Base-by-base conservation (phyloP, 2,797 vertebrate species). In the Calcarius lapponicus region DNA sequence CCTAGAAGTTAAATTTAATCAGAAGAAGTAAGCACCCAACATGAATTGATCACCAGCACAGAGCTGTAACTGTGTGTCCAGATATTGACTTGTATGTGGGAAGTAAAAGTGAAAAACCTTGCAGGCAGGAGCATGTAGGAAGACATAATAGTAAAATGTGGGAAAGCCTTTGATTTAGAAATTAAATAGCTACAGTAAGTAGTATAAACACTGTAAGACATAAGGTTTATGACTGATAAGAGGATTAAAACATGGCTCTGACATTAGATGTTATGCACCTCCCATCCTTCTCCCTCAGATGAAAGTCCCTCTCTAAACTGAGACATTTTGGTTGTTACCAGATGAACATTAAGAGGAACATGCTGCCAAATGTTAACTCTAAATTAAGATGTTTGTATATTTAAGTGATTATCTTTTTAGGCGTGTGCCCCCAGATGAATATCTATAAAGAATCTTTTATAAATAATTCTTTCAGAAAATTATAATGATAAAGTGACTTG, bases 401-500 rank as follows among this genome's bases (percentile, higher is more conserved):
- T 85, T 91, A 94, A 86, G 42, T 75, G 47, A 87, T 92, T 94
- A 69, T 88, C 70, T 93, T 60, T 90, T 93, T 80, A 86, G 78
- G 72, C 5, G 0, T 76, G 42, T 93, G 62, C n/a, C 78, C 36
- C 16, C 75, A 84, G 62, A 89, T 91, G 36, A 65, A 56, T 92
- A 90, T 91, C 82, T 70, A 13, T 17, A 54, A 31, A 91, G 61
- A 86, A 70, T 80, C 47, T 94, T 97, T 69, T 84, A 93, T 87
- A 92, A 93, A 91, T 93, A 96, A 86, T 96, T 93, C n/a, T 92
- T 95, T 86, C 67, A 88, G 67, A 83, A 96, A 83, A 90, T 74
- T 7, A 42, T 85, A 76, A 56, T 45, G 32, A 76, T 81, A 34
- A 92, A 88, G 36, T 66, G 54, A 67, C 74, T 94, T 86, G 21